A percentile compares a stretch with the other conserved stretches of the same genome.
Evolutionary conservation across 1,140 invertebrate genomes (phyloP).

Genomic region (Stegodyphus dumicola): DNA sequence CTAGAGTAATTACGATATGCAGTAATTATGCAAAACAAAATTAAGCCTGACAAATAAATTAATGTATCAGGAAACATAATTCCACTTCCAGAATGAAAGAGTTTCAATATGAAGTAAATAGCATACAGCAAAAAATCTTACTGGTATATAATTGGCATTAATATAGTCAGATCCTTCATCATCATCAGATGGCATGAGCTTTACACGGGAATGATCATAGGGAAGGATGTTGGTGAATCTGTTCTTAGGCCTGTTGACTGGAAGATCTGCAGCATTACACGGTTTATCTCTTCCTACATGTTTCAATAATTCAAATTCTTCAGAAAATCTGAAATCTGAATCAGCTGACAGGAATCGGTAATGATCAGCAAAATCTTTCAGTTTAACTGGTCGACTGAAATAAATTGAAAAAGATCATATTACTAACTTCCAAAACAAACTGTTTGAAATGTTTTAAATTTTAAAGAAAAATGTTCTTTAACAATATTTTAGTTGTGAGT

Average conservation of each 20-base stretch:
- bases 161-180: slow-evolving; percentile 97
- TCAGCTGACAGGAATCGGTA: slow-evolving; percentile 96
- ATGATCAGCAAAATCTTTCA: slow-evolving; percentile 93
- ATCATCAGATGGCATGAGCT: slow-evolving; percentile 94
- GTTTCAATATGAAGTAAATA: not conserved
- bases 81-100: no score
- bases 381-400: slow-evolving; percentile 83
- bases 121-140: slow-evolving; percentile 9
- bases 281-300: slow-evolving; percentile 93
- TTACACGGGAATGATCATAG: slow-evolving; percentile 96
- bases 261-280: slow-evolving; percentile 89
- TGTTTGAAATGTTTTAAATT: no score
- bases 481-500: no score
- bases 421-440: no score
- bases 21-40: no score
- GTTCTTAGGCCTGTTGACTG: slow-evolving; percentile 97
- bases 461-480: no score
- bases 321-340: slow-evolving; percentile 97
- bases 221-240: slow-evolving; percentile 99
- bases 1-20: no score
- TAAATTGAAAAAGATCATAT: not conserved
- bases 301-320: slow-evolving; percentile 98
- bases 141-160: slow-evolving; percentile 95
- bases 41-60: no score
- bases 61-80: no score